phyloP scores from a whole-genome alignment of 53 echinoderm and acorn worm species.

The Glandiceps talaboti region DNA sequence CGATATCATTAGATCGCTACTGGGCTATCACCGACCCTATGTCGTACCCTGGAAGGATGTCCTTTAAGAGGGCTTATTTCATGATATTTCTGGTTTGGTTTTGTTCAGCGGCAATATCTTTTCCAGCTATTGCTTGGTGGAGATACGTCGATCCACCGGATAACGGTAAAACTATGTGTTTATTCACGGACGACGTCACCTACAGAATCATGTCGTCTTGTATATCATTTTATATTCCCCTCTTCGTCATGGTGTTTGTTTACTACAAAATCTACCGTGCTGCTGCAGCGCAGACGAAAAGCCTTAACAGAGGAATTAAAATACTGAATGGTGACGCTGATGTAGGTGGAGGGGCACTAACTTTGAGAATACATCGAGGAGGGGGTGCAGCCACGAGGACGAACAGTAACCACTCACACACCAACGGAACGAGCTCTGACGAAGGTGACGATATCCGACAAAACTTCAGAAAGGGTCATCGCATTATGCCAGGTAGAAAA shows the following conservation, averaged over 20 bases:
- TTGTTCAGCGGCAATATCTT: constrained; percentile 32
- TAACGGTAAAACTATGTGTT: constrained; percentile 27
- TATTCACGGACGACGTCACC: constrained; percentile 60
- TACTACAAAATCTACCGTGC: constrained; percentile 76
- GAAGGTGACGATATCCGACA: not conserved
- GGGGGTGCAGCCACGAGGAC: constrained; percentile 10
- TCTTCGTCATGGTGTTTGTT: constrained; percentile 67
- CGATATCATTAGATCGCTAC: constrained; percentile 42
- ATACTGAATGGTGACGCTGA: constrained; percentile 34
- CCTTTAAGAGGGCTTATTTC: constrained; percentile 24
- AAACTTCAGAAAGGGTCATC: not conserved
- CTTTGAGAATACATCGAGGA: constrained; percentile 73
- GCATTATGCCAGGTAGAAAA: not conserved
- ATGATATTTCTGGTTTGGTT: constrained; percentile 33
- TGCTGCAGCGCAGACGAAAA: constrained; percentile 60
- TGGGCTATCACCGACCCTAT: constrained; percentile 47
- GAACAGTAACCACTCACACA: constrained; percentile 9
- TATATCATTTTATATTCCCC: constrained; percentile 88
- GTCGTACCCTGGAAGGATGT: constrained; percentile 36
- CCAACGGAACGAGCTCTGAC: constrained; percentile 17
- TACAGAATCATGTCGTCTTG: constrained; percentile 80
- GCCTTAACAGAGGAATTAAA: constrained; percentile 54
- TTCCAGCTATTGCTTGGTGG: constrained; percentile 91
- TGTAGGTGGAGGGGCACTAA: constrained; percentile 25
- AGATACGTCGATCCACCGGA: constrained; percentile 54